A percentile compares a stretch with the other conserved stretches of the same genome.
phyloP scores from a whole-genome alignment of 2,888 invertebrate genomes.

The Sussaba pulchella region DNA sequence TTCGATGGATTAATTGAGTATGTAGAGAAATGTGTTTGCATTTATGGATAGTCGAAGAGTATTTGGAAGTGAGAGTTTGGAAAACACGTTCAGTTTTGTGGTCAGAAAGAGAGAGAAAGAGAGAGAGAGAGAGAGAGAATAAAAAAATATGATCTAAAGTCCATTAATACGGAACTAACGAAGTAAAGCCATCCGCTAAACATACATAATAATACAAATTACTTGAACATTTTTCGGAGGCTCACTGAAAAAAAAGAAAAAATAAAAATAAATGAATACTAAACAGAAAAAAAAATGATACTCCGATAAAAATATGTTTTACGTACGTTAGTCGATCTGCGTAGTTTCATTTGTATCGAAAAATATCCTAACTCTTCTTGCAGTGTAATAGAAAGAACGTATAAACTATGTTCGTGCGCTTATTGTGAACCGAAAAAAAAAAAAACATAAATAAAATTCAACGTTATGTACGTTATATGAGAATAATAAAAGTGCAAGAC shows the following conservation, averaged over 20 bases:
- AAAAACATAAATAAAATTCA: slow-evolving; percentile 6
- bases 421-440: slow-evolving; percentile 18
- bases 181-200: slow-evolving; percentile 70
- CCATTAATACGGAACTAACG: slow-evolving; percentile 68
- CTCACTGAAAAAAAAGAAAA: slow-evolving; percentile 11
- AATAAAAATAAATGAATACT: slow-evolving; percentile 5
- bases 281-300: slow-evolving; percentile 20
- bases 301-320: slow-evolving; percentile 43
- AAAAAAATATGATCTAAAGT: slow-evolving; percentile 50
- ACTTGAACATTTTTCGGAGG: slow-evolving; percentile 38
- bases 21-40: slow-evolving; percentile 1
- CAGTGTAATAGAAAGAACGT: slow-evolving; percentile 21
- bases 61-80: neutral
- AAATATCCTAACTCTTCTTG: slow-evolving; percentile 40
- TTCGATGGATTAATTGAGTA: neutral
- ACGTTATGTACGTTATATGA: no score
- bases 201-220: slow-evolving; percentile 54
- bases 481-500: slow-evolving; percentile 35
- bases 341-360: slow-evolving; percentile 44
- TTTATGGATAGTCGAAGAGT: neutral
- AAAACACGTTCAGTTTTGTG: neutral
- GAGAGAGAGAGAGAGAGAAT: no score
- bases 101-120: no score
- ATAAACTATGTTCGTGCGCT: slow-evolving; percentile 39
- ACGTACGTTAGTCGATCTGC: slow-evolving; percentile 42